Percentiles rank a stretch among this genome's conserved stretches.
Evolutionary conservation across 2,797 vertebrate genomes (phyloP).

Genomic region (Paratrypauchen microcephalus): DNA sequence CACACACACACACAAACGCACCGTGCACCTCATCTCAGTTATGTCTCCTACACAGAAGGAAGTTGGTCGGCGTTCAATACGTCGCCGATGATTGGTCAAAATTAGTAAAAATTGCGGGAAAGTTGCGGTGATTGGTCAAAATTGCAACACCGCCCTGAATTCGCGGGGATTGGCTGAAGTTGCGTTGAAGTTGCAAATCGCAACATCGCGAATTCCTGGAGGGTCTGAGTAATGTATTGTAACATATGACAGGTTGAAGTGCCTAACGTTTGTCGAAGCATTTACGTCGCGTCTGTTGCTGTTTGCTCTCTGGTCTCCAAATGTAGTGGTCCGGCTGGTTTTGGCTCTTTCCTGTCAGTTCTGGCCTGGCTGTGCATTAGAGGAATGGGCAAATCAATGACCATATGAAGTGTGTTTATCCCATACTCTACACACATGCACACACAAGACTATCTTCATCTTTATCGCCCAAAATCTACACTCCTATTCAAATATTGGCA

Average conservation of each 20-base stretch:
- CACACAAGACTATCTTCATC: background rate
- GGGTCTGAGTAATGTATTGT: constrained; percentile 2
- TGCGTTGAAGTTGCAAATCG: too few species aligned
- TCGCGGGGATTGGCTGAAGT: too few species aligned
- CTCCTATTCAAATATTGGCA: constrained; percentile 45
- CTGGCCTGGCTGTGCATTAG: constrained; percentile 35
- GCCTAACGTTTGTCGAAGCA: background rate
- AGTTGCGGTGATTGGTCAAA: too few species aligned
- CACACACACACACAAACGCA: too few species aligned
- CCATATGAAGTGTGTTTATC: constrained; percentile 38
- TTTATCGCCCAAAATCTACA: constrained; percentile 13
- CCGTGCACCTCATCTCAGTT: too few species aligned
- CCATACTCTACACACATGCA: constrained; percentile 19
- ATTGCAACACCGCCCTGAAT: too few species aligned
- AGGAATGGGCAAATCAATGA: constrained; percentile 54
- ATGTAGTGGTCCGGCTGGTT: constrained; percentile 26
- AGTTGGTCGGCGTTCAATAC: too few species aligned
- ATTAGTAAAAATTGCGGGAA: too few species aligned
- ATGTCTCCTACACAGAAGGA: too few species aligned
- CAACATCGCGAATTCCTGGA: too few species aligned
- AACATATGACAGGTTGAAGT: background rate
- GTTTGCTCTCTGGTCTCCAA: constrained; percentile 28
- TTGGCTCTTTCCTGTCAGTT: constrained; percentile 40
- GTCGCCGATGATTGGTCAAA: too few species aligned
- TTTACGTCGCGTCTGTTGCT: constrained; percentile 23